phyloP scores from a whole-genome alignment of 2,888 invertebrate species.

The Drosophila merina region DNA sequence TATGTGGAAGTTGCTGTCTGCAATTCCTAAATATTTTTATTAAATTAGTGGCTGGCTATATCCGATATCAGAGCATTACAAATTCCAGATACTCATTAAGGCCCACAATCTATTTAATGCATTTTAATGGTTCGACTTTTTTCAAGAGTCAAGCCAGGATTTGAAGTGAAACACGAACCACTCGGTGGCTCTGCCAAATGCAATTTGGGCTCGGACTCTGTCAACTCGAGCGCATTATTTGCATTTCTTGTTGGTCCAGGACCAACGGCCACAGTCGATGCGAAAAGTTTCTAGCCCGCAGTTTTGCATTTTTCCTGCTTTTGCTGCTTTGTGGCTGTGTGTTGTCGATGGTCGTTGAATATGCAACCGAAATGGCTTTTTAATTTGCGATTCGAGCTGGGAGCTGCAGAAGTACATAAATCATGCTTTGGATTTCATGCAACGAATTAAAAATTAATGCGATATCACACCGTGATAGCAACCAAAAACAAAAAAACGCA shows the following conservation, averaged over 20 bases:
- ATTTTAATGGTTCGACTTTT: slow-evolving; percentile 47
- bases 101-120: slow-evolving; percentile 54
- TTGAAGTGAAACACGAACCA: slow-evolving; percentile 1
- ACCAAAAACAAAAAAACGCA: slow-evolving; percentile 16
- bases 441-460: slow-evolving; percentile 72
- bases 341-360: slow-evolving; percentile 12
- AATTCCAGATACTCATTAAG: neutral
- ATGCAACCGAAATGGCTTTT: slow-evolving; percentile 59
- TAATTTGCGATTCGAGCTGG: slow-evolving; percentile 52
- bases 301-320: slow-evolving; percentile 16
- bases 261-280: slow-evolving; percentile 41
- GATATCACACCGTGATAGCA: slow-evolving; percentile 25
- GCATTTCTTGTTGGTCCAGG: slow-evolving; percentile 60
- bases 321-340: slow-evolving; percentile 2
- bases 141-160: neutral
- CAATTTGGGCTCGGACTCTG: slow-evolving; percentile 53
- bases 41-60: neutral
- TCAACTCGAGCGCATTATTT: slow-evolving; percentile 66
- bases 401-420: slow-evolving; percentile 56
- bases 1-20: too few relatives aligned
- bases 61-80: neutral
- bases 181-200: slow-evolving; percentile 59
- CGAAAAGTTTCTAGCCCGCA: slow-evolving; percentile 46
- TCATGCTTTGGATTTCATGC: slow-evolving; percentile 56
- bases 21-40: neutral